Evolutionary conservation across 2,888 invertebrate species (phyloP), one percentile per base, ranked within the genome.

Genomic region (Agonopterix subpropinquella): DNA sequence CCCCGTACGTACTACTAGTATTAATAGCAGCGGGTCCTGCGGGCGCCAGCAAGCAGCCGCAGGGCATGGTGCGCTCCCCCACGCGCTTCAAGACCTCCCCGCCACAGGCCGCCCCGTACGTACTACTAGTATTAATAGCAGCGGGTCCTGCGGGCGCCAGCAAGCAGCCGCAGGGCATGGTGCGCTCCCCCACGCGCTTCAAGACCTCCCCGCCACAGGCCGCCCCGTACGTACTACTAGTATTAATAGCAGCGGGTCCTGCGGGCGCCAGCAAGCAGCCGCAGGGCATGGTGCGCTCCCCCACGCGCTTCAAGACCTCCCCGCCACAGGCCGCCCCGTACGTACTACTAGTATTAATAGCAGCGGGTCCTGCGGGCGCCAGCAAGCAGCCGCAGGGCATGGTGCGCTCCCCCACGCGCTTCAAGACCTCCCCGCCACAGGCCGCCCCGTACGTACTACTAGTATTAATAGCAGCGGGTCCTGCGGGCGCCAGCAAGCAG

Each of bases 271-370:
- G 72, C 71, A 36, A 49, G 46, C 58, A 53, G 59, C 47, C 77
- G 11, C 73, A 70, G 52, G 79, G 65, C 48, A 79, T 88, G 77
- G 74, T 88, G 50, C 70, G 88, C 11, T 88, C 88, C 0, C 89
- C 88, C 41, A 73, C 70, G 0, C 61, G 87, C 5, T 71, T 80
- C 45, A 77, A 69, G 58, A 79, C 86, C 0, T 85, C 86, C 1
- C 85, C 87, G 0, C 88, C 88, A 2, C 84, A 87, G 57, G 87
- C 78, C 8, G 74, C 83, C 18, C 86, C 87, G 87, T 88, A 68
- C 78, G 89, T 77, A 47, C 2, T 8, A 42, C 11, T 11, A 3
- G 3, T 41, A 11, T 11, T n/a, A n/a, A n/a, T n/a, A n/a, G n/a
- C n/a, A 37, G 2, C 2, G 39, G n/a, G n/a, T n/a, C n/a, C 39